Conservation (phyloP, 2,888 invertebrate genomes). For the Chalcosyrphus nemorum region DNA sequence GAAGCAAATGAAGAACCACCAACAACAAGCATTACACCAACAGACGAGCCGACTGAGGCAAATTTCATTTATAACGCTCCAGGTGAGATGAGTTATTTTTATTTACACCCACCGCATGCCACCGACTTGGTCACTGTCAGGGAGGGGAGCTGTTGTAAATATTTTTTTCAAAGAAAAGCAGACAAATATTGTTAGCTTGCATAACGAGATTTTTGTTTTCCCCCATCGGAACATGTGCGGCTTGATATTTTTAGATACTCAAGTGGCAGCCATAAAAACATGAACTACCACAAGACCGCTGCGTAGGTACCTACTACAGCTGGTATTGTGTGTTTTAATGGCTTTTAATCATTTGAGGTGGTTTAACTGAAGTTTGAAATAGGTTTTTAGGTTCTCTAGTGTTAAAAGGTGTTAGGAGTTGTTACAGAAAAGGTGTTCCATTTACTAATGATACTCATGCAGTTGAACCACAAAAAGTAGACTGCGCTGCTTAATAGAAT, state of each 20-base stretch:
- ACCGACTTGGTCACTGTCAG: background rate
- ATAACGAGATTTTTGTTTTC: constrained; percentile 8
- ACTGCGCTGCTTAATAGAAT: background rate
- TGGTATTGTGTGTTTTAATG: background rate
- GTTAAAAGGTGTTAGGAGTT: background rate
- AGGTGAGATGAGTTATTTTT: constrained; percentile 78
- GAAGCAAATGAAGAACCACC: constrained; percentile 74
- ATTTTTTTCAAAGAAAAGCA: no score
- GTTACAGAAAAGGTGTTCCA: background rate
- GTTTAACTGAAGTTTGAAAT: background rate
- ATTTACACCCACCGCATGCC: background rate
- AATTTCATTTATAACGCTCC: constrained; percentile 84
- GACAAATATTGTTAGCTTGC: constrained; percentile 10
- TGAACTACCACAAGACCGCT: background rate
- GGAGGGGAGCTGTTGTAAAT: background rate
- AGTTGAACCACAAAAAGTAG: background rate
- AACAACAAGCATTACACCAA: constrained; percentile 79
- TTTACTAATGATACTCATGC: background rate
- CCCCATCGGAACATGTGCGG: background rate
- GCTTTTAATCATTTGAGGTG: background rate
- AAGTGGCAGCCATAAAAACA: constrained; percentile 6
- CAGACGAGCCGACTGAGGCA: constrained; percentile 79
- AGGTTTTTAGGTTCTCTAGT: background rate
- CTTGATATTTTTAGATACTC: constrained; percentile 19
- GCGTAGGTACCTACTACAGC: background rate